Evolutionary conservation across 2,113 vertebrate species (phyloP).

Genomic region (Hydrochoerus hydrochaeris): DNA sequence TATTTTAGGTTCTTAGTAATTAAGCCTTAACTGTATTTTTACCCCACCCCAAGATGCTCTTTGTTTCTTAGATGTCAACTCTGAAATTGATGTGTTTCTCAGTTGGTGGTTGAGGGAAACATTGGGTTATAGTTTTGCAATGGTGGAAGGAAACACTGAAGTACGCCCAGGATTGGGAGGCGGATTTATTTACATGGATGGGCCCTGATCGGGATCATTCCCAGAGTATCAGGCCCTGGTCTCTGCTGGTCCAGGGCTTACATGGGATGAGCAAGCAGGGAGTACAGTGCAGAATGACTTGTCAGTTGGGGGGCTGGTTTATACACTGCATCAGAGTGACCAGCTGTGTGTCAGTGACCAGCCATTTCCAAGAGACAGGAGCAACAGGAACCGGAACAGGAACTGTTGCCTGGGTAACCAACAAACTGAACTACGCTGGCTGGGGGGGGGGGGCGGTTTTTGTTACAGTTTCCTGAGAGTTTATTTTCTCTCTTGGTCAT

Average conservation of each 20-base stretch:
- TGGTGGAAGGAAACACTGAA: background rate
- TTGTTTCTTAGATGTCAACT: background rate
- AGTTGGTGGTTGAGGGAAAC: background rate
- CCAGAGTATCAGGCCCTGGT: background rate
- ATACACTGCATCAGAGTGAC: background rate
- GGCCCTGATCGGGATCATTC: background rate
- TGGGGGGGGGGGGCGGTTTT: background rate
- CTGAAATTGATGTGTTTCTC: background rate
- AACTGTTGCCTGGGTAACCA: background rate
- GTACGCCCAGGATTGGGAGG: background rate
- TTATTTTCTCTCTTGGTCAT: background rate
- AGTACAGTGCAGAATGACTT: background rate
- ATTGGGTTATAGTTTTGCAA: background rate
- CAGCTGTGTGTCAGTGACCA: background rate
- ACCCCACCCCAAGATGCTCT: background rate
- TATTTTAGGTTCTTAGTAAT: background rate
- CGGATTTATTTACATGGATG: background rate
- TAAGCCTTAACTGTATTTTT: too few relatives aligned
- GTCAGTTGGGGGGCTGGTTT: background rate
- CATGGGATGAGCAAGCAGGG: background rate
- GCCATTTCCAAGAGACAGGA: background rate
- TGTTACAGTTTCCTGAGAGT: background rate
- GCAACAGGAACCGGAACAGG: background rate
- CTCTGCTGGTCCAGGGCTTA: background rate
- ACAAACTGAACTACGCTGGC: background rate